These are phyloP conservation scores for Cariama cristata DNA, from an alignment of 2,113 vertebrate genomes.

Conservation along the genomic window DNA sequence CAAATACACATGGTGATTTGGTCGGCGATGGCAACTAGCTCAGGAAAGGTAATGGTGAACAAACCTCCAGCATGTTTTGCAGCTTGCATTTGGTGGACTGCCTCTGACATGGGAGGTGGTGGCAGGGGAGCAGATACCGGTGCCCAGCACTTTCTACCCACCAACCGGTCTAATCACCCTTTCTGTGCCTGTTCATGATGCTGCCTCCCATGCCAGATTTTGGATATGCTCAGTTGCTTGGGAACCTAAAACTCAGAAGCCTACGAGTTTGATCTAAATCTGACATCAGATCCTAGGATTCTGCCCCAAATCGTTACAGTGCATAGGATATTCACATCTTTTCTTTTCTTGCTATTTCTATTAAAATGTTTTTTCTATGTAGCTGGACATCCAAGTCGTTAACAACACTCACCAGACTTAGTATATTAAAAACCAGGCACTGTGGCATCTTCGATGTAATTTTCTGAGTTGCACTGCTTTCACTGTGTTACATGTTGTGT, in stretches of 20 bases:
- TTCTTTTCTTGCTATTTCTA: background rate
- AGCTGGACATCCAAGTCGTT: background rate
- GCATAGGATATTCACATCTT: background rate
- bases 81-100: background rate
- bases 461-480: background rate
- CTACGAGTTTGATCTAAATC: background rate
- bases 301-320: no score
- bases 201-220: background rate
- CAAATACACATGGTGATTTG: background rate
- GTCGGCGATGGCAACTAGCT: background rate
- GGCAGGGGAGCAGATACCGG: background rate
- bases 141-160: background rate
- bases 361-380: background rate
- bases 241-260: background rate
- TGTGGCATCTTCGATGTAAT: background rate
- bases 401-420: background rate
- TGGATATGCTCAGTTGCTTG: background rate
- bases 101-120: accelerated
- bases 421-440: background rate
- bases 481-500: background rate
- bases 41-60: background rate
- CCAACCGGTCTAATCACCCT: background rate
- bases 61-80: background rate
- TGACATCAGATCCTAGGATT: background rate
- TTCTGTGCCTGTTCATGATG: background rate